Base-by-base conservation (phyloP, 2,888 invertebrate species). In the Pomacea canaliculata region DNA sequence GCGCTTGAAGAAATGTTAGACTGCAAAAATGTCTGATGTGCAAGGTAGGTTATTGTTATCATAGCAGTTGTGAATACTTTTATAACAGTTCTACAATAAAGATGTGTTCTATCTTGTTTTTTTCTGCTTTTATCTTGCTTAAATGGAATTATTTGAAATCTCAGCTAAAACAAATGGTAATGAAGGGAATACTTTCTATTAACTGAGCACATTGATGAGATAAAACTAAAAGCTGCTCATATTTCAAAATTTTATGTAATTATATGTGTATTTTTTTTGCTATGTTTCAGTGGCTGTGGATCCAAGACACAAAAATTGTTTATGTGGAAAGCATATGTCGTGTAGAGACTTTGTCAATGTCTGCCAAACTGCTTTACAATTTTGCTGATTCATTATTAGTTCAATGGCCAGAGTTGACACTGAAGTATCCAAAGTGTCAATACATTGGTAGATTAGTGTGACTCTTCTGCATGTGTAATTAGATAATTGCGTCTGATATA, bases 251-350 rank as follows among this genome's bases (percentile, higher is more conserved):
- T 49, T 46, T 1, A 73, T 18, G 18, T 60, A 12, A 60, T 19
- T 59, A 8, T 3, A 12, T 9, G 27, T 62, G 37, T 37, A 37
- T 37, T 19, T 51, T 46, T 56, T 62, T 49, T 37, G 16, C 9
- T 74, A 77, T 76, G 70, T 84, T 83, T 46, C 81, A 90, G 89
- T 81, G 85, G 56, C 75, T 94, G 0, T 94, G 93, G 83, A 86
- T 96, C 62, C 90, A 92, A 62, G 74, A 94, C 83, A 93, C 94
- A 77, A 94, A 93, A 88, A 95, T 98, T 78, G 93, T 98, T 74
- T 99, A 96, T 91, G 93, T 99, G 71, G 99, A 99, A 92, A 99
- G 98, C 89, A 94, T 97, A 86, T 99, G 99, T 89, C 93, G 99
- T 85, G 97, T 98, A 0, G 93, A 95, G 84, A 94, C 95, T 18